phyloP scores from a whole-genome alignment of 2,113 vertebrate genomes.

The Tylochromis polylepis region DNA sequence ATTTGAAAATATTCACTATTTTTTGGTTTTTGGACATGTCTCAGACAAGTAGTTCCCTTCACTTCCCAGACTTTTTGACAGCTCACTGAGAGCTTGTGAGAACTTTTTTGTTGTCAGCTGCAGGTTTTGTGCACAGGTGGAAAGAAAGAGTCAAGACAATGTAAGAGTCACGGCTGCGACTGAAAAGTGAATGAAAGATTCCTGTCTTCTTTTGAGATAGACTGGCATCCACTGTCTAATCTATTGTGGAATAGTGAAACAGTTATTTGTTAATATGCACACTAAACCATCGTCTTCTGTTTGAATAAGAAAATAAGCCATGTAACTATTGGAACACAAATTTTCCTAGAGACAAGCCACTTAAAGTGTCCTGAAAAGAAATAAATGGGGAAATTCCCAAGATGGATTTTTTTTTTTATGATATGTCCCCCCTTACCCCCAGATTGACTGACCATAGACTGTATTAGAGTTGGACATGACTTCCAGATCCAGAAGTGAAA shows the following conservation, averaged over 20 bases:
- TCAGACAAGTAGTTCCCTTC: neutral
- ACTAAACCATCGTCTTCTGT: neutral
- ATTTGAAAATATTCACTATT: neutral
- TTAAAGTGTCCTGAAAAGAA: neutral
- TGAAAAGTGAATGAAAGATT: neutral
- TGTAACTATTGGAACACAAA: neutral
- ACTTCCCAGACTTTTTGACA: neutral
- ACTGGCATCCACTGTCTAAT: neutral
- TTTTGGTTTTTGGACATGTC: neutral
- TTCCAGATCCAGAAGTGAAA: neutral
- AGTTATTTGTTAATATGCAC: neutral
- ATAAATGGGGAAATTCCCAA: neutral
- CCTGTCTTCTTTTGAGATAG: neutral
- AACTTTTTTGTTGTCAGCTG: constrained; percentile 19
- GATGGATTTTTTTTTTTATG: neutral
- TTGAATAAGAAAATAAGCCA: neutral
- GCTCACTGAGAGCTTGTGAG: neutral
- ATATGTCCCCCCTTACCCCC: neutral
- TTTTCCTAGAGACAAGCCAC: neutral
- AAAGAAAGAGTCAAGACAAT: neutral
- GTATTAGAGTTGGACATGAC: neutral
- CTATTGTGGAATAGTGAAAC: neutral
- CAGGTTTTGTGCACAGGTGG: constrained; percentile 22
- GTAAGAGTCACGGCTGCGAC: neutral
- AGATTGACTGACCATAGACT: neutral